Evolutionary conservation across 2,113 vertebrate genomes (phyloP), one percentile per base, ranked within the genome.

Genomic region (Nothocercus nigrocapillus): DNA sequence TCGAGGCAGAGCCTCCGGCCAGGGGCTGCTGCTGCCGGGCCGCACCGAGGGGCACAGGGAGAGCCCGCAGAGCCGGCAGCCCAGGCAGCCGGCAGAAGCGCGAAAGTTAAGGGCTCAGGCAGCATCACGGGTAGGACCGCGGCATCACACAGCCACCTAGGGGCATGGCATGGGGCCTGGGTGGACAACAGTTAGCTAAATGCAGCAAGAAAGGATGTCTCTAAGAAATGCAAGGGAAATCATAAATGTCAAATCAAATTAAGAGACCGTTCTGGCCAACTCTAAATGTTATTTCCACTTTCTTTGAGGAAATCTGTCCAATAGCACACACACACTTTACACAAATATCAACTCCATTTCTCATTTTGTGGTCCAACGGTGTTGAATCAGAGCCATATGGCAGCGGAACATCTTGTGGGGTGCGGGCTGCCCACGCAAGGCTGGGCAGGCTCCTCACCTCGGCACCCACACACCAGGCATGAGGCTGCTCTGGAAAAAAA

Each of bases 341-440:
- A 78, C 58, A 59, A 30, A 42, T 6, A 17, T 17, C 32, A 82
- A 30, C 51, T 59, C 49, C 58, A 17, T n/a, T 30, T n/a, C 40
- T 62, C 30, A 13, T 19, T 40, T 54, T 13, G 61, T 34, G 24
- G 28, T n/a, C 45, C 30, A 24, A 51, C 0, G 0, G 56, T 7
- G 20, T 5, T 44, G 66, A 73, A n/a, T 74, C 45, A 44, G 21
- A 19, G 59, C 11, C 2, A 1, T 11, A 15, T 4, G 27, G 30
- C 38, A 85, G 25, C 1, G 0, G n/a, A 61, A 34, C 68, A 40
- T 12, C 5, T 49, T 36, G 13, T 2, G 3, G 24, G 62, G 82
- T 1, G 2, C 59, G 22, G 74, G 51, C 51, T 59, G 45, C 20
- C 1, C 0, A 17, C 10, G 24, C 7, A 28, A 36, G 81, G n/a